These are phyloP conservation scores for Apeira syringaria DNA, from an alignment of 2,888 invertebrate species.

Conservation along the genomic window DNA sequence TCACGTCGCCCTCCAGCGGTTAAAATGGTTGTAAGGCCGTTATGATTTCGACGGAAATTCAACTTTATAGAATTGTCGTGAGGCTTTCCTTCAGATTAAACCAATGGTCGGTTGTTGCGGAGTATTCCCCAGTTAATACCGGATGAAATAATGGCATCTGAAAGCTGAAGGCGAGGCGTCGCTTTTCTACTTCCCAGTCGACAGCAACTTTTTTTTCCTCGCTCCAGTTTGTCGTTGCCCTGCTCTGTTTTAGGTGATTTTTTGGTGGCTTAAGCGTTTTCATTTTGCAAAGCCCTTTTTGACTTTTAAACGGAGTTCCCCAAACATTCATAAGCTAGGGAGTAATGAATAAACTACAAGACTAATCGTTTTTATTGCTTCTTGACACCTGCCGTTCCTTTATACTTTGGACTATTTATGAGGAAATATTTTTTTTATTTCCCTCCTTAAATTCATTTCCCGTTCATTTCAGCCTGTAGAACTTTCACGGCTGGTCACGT, in stretches of 20 bases:
- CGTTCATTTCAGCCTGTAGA: too few species aligned
- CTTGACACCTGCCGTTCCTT: constrained; percentile 20
- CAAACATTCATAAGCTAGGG: constrained; percentile 33
- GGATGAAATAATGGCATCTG: constrained; percentile 67
- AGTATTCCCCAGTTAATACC: constrained; percentile 54
- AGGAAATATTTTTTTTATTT: too few species aligned
- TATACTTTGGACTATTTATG: too few species aligned
- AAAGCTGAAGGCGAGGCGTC: constrained; percentile 63
- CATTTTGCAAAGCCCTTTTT: constrained; percentile 42
- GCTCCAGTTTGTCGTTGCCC: constrained; percentile 49
- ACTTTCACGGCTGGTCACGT: too few species aligned
- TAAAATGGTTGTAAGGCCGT: constrained; percentile 39
- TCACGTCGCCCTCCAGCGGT: constrained; percentile 19
- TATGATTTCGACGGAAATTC: constrained; percentile 49
- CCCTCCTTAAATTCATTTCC: too few species aligned
- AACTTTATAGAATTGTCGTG: constrained; percentile 47
- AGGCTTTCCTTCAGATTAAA: constrained; percentile 48
- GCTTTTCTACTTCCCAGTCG: constrained; percentile 60
- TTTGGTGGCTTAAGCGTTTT: constrained; percentile 41
- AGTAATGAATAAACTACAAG: too few species aligned
- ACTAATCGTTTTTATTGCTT: constrained; percentile 20
- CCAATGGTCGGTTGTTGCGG: constrained; percentile 38
- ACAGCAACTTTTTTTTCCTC: constrained; percentile 52
- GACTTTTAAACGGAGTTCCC: constrained; percentile 47
- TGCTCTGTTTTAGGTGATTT: constrained; percentile 48